Base-by-base conservation (phyloP, 2,113 vertebrate genomes). In the Ptychochromis oligacanthus region DNA sequence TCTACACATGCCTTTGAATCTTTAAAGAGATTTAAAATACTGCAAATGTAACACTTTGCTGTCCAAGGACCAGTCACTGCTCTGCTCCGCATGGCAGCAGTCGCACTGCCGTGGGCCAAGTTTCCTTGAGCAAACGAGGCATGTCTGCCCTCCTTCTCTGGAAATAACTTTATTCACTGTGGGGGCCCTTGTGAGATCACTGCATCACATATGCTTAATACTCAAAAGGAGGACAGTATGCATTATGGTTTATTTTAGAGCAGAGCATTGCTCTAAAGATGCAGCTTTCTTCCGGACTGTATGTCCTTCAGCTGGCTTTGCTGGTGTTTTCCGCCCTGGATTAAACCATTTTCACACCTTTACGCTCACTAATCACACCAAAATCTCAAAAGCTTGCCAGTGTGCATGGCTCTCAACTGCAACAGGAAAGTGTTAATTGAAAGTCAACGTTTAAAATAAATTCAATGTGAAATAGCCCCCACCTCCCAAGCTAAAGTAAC, bases 1-100 rank as follows among this genome's bases (percentile, higher is more conserved):
- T 95, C 90, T 87, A 11, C 83, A 31, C 89, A 72, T 76, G 83
- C 91, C 82, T 93, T 86, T 85, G 79, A 92, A 89, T 93, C 92
- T 90, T 84, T 88, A 81, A 79, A 80, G 86, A 87, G 83, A 92
- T 92, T 93, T 91, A 86, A 89, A 94, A 90, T 80, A 82, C 88
- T 93, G 93, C 90, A 94, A 93, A 93, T 94, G 88, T 93, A 93
- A 93, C 94, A 95, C 94, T 90, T 93, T 76, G 54, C 86, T 54
- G 60, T 93, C 93, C 93, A 94, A 90, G 67, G 79, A 92, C 58
- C 87, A 91, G 89, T 92, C 91, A 79, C 87, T 90, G 75, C 46
- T 26, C 81, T 64, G 77, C 67, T 81, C 87, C 61, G 84, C 87
- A 84, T 93, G 90, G 91, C 93, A 94, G 86, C 77, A 78, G 86